Conservation (phyloP, 2,888 invertebrate species). For the Pecten maximus region DNA sequence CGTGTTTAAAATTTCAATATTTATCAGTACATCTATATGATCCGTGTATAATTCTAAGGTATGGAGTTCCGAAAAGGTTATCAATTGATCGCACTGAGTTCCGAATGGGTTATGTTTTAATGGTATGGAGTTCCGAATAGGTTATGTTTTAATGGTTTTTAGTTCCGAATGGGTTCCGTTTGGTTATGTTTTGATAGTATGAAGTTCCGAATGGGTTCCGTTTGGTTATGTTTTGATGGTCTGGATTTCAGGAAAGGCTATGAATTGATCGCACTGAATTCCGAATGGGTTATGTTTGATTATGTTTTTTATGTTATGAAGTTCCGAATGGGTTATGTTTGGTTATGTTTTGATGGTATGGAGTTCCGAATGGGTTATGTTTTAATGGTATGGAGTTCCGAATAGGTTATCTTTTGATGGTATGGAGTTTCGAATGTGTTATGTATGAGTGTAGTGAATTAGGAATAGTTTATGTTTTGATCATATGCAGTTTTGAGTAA, state of each 20-base stretch:
- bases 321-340: background rate
- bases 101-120: background rate
- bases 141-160: background rate
- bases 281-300: background rate
- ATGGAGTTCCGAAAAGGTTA: background rate
- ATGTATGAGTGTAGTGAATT: background rate
- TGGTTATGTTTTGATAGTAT: background rate
- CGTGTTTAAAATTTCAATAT: no score
- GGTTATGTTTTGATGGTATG: no score
- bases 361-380: background rate
- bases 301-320: background rate
- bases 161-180: background rate
- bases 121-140: background rate
- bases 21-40: no score
- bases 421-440: background rate
- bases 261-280: background rate
- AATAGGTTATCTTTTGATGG: background rate
- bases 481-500: no score
- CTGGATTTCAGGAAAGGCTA: background rate
- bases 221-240: background rate
- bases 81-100: background rate
- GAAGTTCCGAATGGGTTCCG: background rate
- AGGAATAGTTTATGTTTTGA: no score
- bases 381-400: background rate
- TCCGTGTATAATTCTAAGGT: background rate